Conservation (phyloP, 2,113 vertebrate genomes). For the Prolemur simus region DNA sequence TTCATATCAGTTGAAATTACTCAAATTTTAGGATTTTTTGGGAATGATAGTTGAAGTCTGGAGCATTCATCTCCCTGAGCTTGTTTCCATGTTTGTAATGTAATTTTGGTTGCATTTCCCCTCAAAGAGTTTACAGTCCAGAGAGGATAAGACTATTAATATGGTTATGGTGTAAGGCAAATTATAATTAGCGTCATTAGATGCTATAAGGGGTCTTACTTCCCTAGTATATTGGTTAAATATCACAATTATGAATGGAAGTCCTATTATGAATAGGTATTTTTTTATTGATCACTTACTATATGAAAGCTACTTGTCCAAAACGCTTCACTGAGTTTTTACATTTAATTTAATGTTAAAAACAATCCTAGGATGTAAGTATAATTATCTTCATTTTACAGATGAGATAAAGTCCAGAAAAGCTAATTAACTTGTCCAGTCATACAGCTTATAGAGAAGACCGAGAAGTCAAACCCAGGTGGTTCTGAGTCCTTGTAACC, state of each 20-base stretch:
- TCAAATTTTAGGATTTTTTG: conserved; percentile 27
- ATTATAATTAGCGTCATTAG: not conserved
- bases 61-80: not conserved
- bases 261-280: not conserved
- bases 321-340: not conserved
- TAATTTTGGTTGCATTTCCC: not conserved
- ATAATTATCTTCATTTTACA: not conserved
- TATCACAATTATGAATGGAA: not conserved
- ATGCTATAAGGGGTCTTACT: not conserved
- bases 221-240: not conserved
- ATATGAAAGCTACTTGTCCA: not conserved
- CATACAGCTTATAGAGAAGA: not conserved
- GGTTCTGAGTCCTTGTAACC: not conserved
- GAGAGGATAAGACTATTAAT: not conserved
- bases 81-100: not conserved
- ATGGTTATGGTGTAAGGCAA: not conserved
- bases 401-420: conserved; percentile 1
- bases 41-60: not conserved
- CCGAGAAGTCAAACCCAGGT: not conserved
- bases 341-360: not conserved
- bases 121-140: not conserved
- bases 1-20: not conserved
- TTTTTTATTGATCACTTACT: not conserved
- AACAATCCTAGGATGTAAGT: not conserved
- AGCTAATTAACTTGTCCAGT: not conserved